Conservation (phyloP, 37 sponge, comb jelly and placozoan species). For the Geodia barretti region DNA sequence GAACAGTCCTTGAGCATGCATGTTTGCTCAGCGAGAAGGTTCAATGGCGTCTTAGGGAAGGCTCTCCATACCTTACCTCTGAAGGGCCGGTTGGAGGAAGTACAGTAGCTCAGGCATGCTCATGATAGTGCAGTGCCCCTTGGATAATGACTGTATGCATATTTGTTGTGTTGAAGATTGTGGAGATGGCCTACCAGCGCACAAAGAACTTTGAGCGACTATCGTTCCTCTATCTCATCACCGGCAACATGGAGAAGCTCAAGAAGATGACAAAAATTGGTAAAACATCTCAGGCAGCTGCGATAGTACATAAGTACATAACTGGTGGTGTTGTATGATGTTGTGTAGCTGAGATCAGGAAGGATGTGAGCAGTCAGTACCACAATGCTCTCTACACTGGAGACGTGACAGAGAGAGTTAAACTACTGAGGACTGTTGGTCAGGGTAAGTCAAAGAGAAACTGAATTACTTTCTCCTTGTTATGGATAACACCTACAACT, state of each 20-base stretch:
- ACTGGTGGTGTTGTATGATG: background rate
- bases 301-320: background rate
- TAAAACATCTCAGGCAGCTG: conserved; percentile 23
- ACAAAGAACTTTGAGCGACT: conserved; percentile 97
- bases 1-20: too few relatives aligned
- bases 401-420: conserved; percentile 87
- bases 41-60: too few relatives aligned
- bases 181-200: conserved; percentile 98
- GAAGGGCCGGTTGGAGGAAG: too few relatives aligned
- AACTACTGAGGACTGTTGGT: conserved; percentile 76
- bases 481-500: too few relatives aligned
- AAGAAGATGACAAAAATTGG: conserved; percentile 98
- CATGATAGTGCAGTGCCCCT: background rate
- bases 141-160: too few relatives aligned
- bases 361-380: conserved; percentile 92
- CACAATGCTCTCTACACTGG: conserved; percentile 92
- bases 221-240: conserved; percentile 96
- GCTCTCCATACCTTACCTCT: too few relatives aligned
- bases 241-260: conserved; percentile 94
- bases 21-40: too few relatives aligned
- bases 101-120: background rate
- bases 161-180: conserved; percentile 59
- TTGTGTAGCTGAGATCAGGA: conserved; percentile 84
- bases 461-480: background rate
- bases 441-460: conserved; percentile 80